phyloP scores from a whole-genome alignment of 53 echinoderm and acorn worm species.

The Stichopus horrens region DNA sequence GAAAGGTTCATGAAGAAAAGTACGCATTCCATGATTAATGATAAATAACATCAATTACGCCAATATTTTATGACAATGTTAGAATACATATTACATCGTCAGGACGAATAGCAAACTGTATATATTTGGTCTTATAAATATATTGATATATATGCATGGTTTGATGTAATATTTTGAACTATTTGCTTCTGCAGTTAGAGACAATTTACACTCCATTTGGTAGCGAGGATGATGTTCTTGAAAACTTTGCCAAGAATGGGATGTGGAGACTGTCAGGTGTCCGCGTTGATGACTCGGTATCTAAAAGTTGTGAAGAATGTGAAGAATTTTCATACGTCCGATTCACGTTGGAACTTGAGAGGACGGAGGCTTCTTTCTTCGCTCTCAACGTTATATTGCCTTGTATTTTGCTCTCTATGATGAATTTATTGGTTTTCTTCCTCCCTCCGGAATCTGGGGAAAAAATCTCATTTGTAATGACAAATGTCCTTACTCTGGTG shows the following conservation, averaged over 20 bases:
- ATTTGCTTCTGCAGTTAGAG: background rate
- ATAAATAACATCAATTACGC: no score
- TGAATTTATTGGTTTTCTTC: slow-evolving; percentile 41
- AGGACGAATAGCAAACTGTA: no score
- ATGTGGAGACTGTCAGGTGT: slow-evolving; percentile 22
- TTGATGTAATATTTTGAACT: background rate
- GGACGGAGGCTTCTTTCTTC: slow-evolving; percentile 17
- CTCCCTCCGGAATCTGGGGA: slow-evolving; percentile 45
- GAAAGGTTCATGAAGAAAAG: background rate
- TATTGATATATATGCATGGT: background rate
- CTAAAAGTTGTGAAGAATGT: background rate
- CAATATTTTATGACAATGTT: no score
- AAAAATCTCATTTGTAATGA: slow-evolving; percentile 41
- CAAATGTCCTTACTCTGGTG: slow-evolving; percentile 34
- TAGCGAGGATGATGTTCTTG: background rate
- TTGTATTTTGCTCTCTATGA: slow-evolving; percentile 19
- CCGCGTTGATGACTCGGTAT: slow-evolving; percentile 8
- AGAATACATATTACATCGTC: no score
- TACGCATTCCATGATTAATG: background rate
- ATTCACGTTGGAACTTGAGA: slow-evolving; percentile 17
- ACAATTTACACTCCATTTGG: background rate
- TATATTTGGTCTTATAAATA: background rate
- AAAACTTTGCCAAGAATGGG: slow-evolving; percentile 8
- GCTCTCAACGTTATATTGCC: slow-evolving; percentile 25
- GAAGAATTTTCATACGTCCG: slow-evolving; percentile 5